These are phyloP conservation scores for Lymantria dispar DNA, from an alignment of 2,888 invertebrate species.

Conservation along the genomic window DNA sequence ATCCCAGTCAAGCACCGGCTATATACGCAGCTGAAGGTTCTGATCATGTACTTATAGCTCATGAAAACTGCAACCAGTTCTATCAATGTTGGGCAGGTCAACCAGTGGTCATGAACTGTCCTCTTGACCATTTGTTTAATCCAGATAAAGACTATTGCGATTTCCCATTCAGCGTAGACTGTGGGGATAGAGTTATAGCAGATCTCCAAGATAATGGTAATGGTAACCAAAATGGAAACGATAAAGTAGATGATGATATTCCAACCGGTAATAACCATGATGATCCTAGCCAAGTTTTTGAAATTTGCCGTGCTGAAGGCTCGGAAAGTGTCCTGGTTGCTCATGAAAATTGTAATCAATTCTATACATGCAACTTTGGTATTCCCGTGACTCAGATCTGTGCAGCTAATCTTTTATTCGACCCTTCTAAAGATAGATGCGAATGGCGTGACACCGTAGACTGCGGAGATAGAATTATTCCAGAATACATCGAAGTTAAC, in stretches of 20 bases:
- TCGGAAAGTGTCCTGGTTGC: slow-evolving; percentile 36
- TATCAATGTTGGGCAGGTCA: slow-evolving; percentile 29
- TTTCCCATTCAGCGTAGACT: slow-evolving; percentile 40
- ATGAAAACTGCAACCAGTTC: slow-evolving; percentile 38
- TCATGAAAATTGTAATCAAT: slow-evolving; percentile 47
- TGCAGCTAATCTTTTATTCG: slow-evolving; percentile 27
- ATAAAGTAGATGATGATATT: slow-evolving; percentile 12
- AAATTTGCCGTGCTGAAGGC: slow-evolving; percentile 33
- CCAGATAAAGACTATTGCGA: slow-evolving; percentile 39
- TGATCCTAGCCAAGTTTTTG: slow-evolving; percentile 35
- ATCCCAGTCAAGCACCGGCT: slow-evolving; percentile 29
- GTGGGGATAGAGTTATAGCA: slow-evolving; percentile 30
- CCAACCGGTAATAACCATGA: slow-evolving; percentile 18
- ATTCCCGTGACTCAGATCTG: slow-evolving; percentile 29
- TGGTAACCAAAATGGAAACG: not conserved
- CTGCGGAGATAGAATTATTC: slow-evolving; percentile 34
- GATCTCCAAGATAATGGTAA: slow-evolving; percentile 9
- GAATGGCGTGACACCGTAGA: slow-evolving; percentile 39
- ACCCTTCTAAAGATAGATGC: slow-evolving; percentile 31
- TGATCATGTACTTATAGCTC: slow-evolving; percentile 32
- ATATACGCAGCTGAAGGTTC: slow-evolving; percentile 39
- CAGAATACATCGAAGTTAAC: slow-evolving; percentile 11
- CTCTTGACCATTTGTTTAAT: slow-evolving; percentile 31
- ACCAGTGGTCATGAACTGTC: slow-evolving; percentile 2
- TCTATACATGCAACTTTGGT: slow-evolving; percentile 39